These are phyloP conservation scores for Helobdella robusta DNA, from an alignment of 2,888 invertebrate genomes.

Conservation along the genomic window DNA sequence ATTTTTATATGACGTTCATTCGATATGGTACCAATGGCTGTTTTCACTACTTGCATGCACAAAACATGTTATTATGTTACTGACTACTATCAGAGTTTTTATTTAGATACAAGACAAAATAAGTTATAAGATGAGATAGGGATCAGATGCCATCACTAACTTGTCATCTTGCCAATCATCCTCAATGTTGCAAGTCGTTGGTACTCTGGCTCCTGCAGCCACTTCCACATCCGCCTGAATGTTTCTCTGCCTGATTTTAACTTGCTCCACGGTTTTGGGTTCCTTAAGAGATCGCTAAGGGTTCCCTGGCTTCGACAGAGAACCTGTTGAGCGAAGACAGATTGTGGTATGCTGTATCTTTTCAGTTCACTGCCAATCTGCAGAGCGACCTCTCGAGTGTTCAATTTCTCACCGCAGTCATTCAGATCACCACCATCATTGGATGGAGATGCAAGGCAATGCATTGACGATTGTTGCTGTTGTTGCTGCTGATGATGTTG, in stretches of 20 bases:
- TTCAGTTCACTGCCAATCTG: slow-evolving; percentile 96
- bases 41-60: too few relatives aligned
- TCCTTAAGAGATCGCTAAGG: slow-evolving; percentile 85
- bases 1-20: too few relatives aligned
- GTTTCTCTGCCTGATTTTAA: slow-evolving; percentile 97
- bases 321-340: slow-evolving; percentile 96
- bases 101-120: slow-evolving; percentile 1
- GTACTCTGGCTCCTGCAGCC: slow-evolving; percentile 98
- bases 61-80: too few relatives aligned
- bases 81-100: too few relatives aligned
- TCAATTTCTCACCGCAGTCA: slow-evolving; percentile 46
- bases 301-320: slow-evolving; percentile 96
- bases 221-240: slow-evolving; percentile 97
- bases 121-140: background rate
- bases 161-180: slow-evolving; percentile 67
- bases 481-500: background rate
- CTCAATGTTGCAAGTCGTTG: slow-evolving; percentile 96
- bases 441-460: background rate
- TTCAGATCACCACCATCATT: slow-evolving; percentile 11
- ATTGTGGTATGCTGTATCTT: slow-evolving; percentile 97
- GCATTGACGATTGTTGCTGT: background rate
- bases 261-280: slow-evolving; percentile 99
- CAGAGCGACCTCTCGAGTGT: slow-evolving; percentile 95
- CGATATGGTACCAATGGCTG: too few relatives aligned
- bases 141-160: background rate